phyloP scores from a whole-genome alignment of 2,113 vertebrate genomes.

The Notarius quadriscutis region DNA sequence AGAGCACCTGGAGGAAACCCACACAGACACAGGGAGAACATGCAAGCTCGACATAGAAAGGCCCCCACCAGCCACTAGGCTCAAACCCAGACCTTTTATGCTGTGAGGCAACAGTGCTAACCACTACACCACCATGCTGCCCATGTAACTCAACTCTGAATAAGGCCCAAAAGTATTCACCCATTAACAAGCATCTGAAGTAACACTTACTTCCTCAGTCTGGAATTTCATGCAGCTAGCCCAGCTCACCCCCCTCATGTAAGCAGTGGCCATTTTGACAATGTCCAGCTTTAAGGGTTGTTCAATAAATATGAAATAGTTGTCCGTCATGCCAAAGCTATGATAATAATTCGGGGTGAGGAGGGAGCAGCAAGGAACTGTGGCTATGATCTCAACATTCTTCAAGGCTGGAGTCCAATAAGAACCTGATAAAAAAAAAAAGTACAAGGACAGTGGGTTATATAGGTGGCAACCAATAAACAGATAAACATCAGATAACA shows the following conservation, averaged over 20 bases:
- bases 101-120: too few relatives aligned
- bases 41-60: too few relatives aligned
- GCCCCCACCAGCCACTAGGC: too few relatives aligned
- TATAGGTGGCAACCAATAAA: neutral
- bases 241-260: slow-evolving; percentile 87
- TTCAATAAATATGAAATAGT: slow-evolving; percentile 89
- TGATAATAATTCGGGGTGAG: slow-evolving; percentile 92
- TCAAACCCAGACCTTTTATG: too few relatives aligned
- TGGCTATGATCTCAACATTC: slow-evolving; percentile 78
- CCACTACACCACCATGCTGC: too few relatives aligned
- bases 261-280: slow-evolving; percentile 89
- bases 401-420: slow-evolving; percentile 71
- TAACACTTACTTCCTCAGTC: slow-evolving; percentile 80
- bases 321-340: slow-evolving; percentile 90
- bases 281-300: slow-evolving; percentile 91
- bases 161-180: neutral
- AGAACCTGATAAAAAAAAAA: slow-evolving; percentile 49
- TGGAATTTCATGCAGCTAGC: slow-evolving; percentile 83
- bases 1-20: too few relatives aligned
- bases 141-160: neutral
- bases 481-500: neutral
- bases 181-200: neutral
- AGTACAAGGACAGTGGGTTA: neutral
- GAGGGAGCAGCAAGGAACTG: slow-evolving; percentile 80
- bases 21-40: too few relatives aligned